Base-by-base conservation (phyloP, 1,140 invertebrate genomes). In the Drosophila lacteicornis region DNA sequence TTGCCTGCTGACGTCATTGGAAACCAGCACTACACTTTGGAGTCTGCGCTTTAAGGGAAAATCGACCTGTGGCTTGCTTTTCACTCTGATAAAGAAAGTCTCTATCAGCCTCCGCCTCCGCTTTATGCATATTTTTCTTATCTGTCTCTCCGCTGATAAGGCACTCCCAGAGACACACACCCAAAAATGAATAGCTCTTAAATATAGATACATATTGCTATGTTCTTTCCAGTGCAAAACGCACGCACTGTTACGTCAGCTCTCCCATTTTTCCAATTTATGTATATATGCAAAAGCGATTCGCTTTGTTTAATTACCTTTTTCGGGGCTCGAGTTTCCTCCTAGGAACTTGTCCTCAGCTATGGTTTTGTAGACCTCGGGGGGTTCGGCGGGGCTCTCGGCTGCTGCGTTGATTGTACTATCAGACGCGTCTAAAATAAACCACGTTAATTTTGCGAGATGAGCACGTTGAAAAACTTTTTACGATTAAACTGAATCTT, bases 301-400 rank as follows among this genome's bases (percentile, higher is more conserved):
- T 27, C 47, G 47, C 63, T 42, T 19, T 38, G 22, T 53, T 49
- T 70, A 50, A 49, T 66, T 75, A 88, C 84, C 85, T 88, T 69
- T 79, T 38, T 47, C 43, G 19, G 50, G 55, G 36, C n/a, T 76
- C 42, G 56, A 49, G 43, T 33, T 81, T 27, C 22, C 75, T 25
- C 43, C 45, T 63, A 53, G 53, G 19, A 75, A 58, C 46, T 43
- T 90, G 25, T 88, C 85, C 42, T 90, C 84, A 6, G 56, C 45
- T 59, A 88, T 75, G 19, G 59, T 36, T 71, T 88, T 88, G 27
- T 90, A 88, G 12, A 88, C 43, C 27, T 88, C 85, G 12, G 73
- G 12, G 4, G 66, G 17, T 4, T 67, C 61, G 2, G 9, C 4
- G 13, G 30, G 7, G 19, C 4, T 22, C 12, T 61, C 47, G n/a